These are phyloP conservation scores for Ceratitis capitata DNA, from an alignment of 1,140 invertebrate genomes.

Conservation along the genomic window DNA sequence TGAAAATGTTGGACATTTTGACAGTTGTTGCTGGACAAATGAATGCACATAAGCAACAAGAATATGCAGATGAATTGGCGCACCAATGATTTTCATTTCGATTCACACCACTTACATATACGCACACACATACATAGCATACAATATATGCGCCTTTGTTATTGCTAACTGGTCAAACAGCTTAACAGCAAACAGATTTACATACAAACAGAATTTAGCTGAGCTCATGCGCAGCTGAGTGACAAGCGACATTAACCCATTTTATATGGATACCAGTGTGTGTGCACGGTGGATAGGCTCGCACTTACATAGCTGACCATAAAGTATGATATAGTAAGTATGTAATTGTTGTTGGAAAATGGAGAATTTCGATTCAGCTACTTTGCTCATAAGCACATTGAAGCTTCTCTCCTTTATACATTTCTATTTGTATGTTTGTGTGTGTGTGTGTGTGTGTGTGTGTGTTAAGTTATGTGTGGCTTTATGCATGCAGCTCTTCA, in stretches of 20 bases:
- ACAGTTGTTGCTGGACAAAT: conserved; percentile 22
- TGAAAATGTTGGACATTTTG: conserved; percentile 28
- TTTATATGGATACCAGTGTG: conserved; percentile 29
- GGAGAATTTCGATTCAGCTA: too few species aligned
- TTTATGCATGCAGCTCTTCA: not conserved
- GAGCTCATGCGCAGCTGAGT: not conserved
- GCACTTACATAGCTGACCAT: not conserved
- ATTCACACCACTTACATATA: not conserved
- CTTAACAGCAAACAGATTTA: not conserved
- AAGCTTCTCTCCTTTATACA: not conserved
- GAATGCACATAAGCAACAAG: not conserved
- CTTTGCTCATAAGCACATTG: not conserved
- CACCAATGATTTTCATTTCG: not conserved
- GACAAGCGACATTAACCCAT: conserved; percentile 11
- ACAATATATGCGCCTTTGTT: not conserved
- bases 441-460: not conserved
- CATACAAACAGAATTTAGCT: not conserved
- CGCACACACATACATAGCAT: not conserved
- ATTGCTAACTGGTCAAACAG: not conserved
- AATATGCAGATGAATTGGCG: conserved; percentile 27
- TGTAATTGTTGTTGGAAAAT: too few species aligned
- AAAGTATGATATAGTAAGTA: too few species aligned
- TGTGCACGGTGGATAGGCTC: not conserved
- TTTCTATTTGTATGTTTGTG: not conserved
- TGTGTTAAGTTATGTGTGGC: not conserved